phyloP scores from a whole-genome alignment of 2,113 vertebrate species.

The Acrocephalus kingi region DNA sequence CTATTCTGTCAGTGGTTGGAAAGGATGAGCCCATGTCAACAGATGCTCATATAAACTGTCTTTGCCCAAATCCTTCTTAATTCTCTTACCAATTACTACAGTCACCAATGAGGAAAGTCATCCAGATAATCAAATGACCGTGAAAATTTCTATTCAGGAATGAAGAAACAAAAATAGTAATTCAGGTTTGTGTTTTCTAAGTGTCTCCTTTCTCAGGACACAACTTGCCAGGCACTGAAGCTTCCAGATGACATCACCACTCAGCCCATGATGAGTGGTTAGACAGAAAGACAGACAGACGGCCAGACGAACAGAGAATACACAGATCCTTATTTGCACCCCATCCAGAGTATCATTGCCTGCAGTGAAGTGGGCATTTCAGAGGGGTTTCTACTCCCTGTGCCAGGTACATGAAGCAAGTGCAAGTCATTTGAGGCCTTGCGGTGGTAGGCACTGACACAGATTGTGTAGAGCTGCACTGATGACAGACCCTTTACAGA shows the following conservation, averaged over 20 bases:
- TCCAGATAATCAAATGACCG: not conserved
- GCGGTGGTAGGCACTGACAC: not conserved
- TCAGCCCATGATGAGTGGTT: not conserved
- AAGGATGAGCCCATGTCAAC: not conserved
- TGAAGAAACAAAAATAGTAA: not conserved
- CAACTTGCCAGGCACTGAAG: not conserved
- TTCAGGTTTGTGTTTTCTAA: not conserved
- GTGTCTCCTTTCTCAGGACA: not conserved
- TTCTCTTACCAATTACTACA: not conserved
- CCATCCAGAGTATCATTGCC: not conserved
- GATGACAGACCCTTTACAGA: not conserved
- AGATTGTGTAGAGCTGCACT: not conserved
- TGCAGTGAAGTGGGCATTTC: not conserved
- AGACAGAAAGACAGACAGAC: not conserved
- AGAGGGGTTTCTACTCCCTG: not conserved
- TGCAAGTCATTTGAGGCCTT: not conserved
- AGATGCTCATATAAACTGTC: not conserved
- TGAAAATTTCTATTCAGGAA: not conserved
- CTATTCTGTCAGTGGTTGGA: not conserved
- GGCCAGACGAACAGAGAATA: not conserved
- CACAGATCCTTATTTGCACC: not conserved
- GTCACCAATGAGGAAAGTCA: not conserved
- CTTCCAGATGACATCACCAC: not conserved
- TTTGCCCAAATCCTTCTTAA: not conserved
- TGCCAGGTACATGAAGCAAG: not conserved